phyloP scores from a whole-genome alignment of 30 jellyfish, hydroid and myxozoan species.

The Aurelia aurita complex sp. Pacific region DNA sequence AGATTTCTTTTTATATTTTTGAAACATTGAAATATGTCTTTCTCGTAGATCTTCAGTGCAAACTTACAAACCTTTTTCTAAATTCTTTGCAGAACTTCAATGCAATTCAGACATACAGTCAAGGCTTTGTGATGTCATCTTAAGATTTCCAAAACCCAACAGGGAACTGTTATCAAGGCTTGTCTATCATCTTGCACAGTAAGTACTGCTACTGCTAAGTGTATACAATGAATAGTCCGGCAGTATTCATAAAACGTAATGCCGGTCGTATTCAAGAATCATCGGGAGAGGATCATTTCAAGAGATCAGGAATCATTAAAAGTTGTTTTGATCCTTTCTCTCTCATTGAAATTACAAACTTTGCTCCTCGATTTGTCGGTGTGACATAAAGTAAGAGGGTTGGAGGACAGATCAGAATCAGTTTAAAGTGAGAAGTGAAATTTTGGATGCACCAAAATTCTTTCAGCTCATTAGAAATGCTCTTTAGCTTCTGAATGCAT shows the following conservation, averaged over 20 bases:
- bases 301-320: too few relatives aligned
- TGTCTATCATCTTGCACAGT: slow-evolving; percentile 88
- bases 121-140: slow-evolving; percentile 80
- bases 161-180: slow-evolving; percentile 67
- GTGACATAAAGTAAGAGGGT: not conserved
- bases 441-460: too few relatives aligned
- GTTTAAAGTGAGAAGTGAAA: too few relatives aligned
- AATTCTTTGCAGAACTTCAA: slow-evolving; percentile 62
- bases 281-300: too few relatives aligned
- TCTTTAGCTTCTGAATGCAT: too few relatives aligned
- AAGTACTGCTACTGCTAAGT: not conserved
- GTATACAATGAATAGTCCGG: too few relatives aligned
- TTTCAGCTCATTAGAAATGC: too few relatives aligned
- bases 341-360: not conserved
- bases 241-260: not conserved
- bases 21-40: too few relatives aligned
- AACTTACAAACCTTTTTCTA: too few relatives aligned
- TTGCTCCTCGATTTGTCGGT: not conserved
- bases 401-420: not conserved
- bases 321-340: too few relatives aligned
- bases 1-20: too few relatives aligned
- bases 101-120: slow-evolving; percentile 71
- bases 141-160: slow-evolving; percentile 83
- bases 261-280: not conserved
- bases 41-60: too few relatives aligned